A percentile compares a stretch with the other conserved stretches of the same genome.
Evolutionary conservation across 2,113 vertebrate species (phyloP).

Genomic region (Nanorana parkeri): DNA sequence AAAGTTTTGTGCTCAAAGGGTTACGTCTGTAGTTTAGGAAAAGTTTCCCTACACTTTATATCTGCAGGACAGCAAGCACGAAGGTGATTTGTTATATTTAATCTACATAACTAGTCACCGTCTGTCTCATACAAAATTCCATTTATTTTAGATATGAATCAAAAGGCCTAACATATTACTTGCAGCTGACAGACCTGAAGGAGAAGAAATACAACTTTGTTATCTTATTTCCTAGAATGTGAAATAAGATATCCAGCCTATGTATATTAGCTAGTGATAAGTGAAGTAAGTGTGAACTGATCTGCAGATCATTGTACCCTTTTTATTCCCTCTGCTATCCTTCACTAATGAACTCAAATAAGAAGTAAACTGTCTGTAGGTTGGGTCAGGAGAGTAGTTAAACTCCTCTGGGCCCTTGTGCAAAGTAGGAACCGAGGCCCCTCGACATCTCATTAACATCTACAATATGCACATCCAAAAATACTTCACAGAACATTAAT

Average conservation of each 20-base stretch:
- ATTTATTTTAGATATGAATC: conserved; percentile 37
- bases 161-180: conserved; percentile 24
- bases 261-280: conserved; percentile 26
- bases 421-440: no score
- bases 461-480: no score
- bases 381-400: no score
- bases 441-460: no score
- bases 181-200: conserved; percentile 27
- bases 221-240: conserved; percentile 30
- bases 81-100: conserved; percentile 30
- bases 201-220: conserved; percentile 41
- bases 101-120: conserved; percentile 36
- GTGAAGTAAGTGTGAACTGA: not conserved
- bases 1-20: conserved; percentile 12
- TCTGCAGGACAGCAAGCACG: not conserved
- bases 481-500: no score
- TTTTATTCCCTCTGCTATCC: no score
- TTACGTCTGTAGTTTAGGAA: not conserved
- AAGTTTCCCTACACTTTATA: not conserved
- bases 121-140: conserved; percentile 36
- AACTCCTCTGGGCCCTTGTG: no score
- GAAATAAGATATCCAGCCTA: conserved; percentile 14
- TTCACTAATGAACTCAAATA: no score
- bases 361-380: no score
- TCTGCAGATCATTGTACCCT: not conserved